Evolutionary conservation across 2,113 vertebrate genomes (phyloP).

Genomic region (Elachura formosa): DNA sequence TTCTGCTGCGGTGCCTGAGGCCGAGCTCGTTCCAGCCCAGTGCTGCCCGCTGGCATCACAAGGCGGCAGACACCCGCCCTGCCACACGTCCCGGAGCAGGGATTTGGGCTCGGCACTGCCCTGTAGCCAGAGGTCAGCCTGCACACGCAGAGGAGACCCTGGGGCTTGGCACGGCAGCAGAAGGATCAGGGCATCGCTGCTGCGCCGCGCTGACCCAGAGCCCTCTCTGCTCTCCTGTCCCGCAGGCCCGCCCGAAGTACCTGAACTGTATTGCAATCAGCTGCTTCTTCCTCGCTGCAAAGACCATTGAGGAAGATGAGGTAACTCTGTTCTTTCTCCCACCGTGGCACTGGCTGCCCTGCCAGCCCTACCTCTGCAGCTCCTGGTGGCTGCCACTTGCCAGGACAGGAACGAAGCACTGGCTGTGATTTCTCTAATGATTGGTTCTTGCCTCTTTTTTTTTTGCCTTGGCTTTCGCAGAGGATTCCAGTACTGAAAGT

Average conservation of each 20-base stretch:
- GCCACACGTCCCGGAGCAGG: neutral
- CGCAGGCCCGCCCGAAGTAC: conserved; percentile 94
- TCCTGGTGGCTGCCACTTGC: neutral
- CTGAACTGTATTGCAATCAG: conserved; percentile 95
- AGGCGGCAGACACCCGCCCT: neutral
- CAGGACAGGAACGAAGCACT: neutral
- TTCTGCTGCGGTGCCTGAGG: neutral
- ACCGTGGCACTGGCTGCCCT: rapidly evolving
- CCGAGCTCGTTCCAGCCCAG: neutral
- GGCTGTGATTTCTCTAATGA: neutral
- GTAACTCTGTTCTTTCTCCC: conserved; percentile 51
- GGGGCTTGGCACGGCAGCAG: neutral
- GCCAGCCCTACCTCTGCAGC: neutral
- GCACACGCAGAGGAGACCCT: neutral
- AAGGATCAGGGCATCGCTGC: rapidly evolving
- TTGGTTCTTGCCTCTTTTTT: neutral
- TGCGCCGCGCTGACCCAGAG: neutral
- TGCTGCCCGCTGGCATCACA: rapidly evolving
- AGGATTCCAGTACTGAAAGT: conserved; percentile 88
- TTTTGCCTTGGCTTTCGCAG: conserved; percentile 51
- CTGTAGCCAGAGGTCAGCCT: neutral
- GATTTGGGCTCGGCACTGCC: neutral
- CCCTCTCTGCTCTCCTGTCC: neutral
- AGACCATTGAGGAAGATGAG: conserved; percentile 97
- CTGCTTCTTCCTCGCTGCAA: conserved; percentile 95